Evolutionary conservation across 1,140 invertebrate species (phyloP).

Genomic region (Ephestia elutella): DNA sequence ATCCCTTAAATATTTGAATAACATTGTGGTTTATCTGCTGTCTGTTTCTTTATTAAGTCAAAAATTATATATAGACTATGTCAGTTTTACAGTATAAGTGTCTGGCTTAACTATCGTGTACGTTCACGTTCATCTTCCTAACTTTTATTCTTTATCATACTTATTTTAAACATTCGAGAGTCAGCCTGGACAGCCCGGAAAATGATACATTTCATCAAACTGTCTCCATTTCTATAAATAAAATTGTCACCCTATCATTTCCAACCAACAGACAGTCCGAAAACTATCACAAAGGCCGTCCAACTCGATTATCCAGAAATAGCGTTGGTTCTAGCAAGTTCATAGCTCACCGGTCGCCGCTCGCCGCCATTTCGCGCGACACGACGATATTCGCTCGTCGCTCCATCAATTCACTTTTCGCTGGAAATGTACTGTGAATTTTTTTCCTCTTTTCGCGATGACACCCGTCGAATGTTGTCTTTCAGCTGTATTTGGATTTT

Average conservation of each 20-base stretch:
- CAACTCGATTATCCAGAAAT: not conserved
- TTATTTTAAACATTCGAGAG: too few species aligned
- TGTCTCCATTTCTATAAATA: not conserved
- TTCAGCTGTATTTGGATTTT: constrained; percentile 3
- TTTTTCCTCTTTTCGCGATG: constrained; percentile 5
- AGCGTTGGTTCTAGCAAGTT: not conserved
- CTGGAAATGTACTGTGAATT: constrained; percentile 1
- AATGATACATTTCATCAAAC: not conserved
- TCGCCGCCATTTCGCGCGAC: not conserved
- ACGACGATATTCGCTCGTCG: constrained; percentile 4
- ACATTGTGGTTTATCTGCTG: too few species aligned
- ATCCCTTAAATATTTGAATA: too few species aligned
- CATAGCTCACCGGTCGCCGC: not conserved
- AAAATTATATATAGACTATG: too few species aligned
- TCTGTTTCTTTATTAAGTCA: too few species aligned
- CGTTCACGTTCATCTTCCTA: too few species aligned
- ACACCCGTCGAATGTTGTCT: constrained; percentile 9
- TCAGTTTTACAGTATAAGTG: too few species aligned
- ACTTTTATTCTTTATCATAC: too few species aligned
- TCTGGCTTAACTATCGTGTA: too few species aligned
- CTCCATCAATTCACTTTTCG: constrained; percentile 10
- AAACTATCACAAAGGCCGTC: not conserved
- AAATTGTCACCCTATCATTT: not conserved
- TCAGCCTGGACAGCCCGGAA: too few species aligned
- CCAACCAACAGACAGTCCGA: not conserved